Evolutionary conservation across 2,797 vertebrate species (phyloP).

Genomic region (Phrynocephalus forsythii): DNA sequence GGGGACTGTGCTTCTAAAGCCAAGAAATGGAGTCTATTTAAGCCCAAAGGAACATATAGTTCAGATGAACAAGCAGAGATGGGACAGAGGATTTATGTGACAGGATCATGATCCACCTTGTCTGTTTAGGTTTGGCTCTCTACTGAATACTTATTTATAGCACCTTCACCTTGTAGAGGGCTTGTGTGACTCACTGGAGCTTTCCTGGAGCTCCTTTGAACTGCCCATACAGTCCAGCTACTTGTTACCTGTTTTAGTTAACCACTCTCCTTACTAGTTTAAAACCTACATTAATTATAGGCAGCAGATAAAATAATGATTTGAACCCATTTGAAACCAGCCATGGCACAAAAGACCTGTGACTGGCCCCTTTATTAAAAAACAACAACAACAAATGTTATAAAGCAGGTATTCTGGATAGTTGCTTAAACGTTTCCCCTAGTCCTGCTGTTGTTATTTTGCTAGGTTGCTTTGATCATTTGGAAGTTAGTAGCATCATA

Average conservation of each 20-base stretch:
- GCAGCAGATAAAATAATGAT: neutral
- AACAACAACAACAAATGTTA: neutral
- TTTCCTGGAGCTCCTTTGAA: neutral
- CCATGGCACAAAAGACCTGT: neutral
- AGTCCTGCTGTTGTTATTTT: neutral
- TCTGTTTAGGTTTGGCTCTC: slow-evolving; percentile 33
- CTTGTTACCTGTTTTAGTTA: neutral
- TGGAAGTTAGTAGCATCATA: neutral
- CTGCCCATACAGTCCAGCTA: neutral
- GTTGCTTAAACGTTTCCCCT: neutral
- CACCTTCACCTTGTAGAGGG: neutral
- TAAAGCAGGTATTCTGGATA: neutral
- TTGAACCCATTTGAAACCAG: neutral
- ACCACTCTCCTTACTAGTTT: neutral
- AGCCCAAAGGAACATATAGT: slow-evolving; percentile 53
- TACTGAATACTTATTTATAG: neutral
- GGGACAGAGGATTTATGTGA: neutral
- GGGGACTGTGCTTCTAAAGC: slow-evolving; percentile 51
- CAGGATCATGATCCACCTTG: slow-evolving; percentile 1
- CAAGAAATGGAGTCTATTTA: slow-evolving; percentile 58
- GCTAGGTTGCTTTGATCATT: neutral
- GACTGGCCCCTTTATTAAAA: neutral
- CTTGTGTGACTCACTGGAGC: neutral
- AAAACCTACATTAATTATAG: neutral
- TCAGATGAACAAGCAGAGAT: neutral